Base-by-base conservation (phyloP, 2,888 invertebrate species). In the Lithophane leautieri region DNA sequence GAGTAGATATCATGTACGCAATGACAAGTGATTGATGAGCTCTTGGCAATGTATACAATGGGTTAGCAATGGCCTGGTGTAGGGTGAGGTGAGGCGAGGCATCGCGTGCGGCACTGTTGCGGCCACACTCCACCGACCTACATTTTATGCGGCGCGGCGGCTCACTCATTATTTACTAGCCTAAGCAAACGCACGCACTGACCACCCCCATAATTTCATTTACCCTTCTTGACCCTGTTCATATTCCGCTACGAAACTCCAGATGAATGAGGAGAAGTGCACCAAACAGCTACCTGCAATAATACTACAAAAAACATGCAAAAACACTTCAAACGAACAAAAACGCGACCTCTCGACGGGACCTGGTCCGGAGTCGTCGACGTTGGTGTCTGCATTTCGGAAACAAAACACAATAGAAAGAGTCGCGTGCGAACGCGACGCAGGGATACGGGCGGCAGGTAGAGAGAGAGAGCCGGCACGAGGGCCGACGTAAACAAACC, bases 361-460 rank as follows among this genome's bases (percentile, higher is more conserved):
- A 92, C 93, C 94, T 90, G 94, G 92, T 92, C 90, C 91, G 91
- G 91, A 90, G 90, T 89, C 93, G 93, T 92, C 95, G 94, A 93
- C 91, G 94, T 95, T 94, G 94, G 94, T 96, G 94, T 94, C 95
- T 96, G 94, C 94, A 95, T 96, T 96, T 95, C 84, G 95, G 96
- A 95, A 96, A 96, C 96, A 96, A 96, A 96, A 96, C 96, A 95
- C 93, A 96, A 96, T 95, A 95, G 95, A 95, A 94, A 94, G 93
- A 94, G 93, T 93, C 94, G 94, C 94, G 95, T 93, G 94, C 91
- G 94, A 96, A 93, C 91, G 95, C 93, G 95, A 96, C 90, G 88
- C 90, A 93, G 92, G 94, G 94, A 95, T 95, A 94, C 89, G 91
- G 96, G 94, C 96, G 95, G 96, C 96, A 96, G 96, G 96, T 94